Percentiles rank a stretch among this genome's conserved stretches.
Conservation (phyloP, 1,140 invertebrate species). For the Penaeus indicus region DNA sequence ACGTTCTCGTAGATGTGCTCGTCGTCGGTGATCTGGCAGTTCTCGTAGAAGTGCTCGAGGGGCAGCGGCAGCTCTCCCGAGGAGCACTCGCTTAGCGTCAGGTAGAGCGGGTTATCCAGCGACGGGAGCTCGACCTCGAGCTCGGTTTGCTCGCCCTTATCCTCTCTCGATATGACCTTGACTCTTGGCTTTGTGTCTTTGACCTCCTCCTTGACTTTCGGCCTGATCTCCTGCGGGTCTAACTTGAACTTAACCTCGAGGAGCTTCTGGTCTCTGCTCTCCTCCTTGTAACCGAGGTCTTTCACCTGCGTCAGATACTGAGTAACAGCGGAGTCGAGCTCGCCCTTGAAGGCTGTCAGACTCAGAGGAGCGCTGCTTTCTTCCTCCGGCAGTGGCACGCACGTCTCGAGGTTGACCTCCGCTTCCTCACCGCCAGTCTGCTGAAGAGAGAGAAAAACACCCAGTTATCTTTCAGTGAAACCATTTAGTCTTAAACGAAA, state of each 20-base stretch:
- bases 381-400: slow-evolving; percentile 35
- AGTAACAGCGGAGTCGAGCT: slow-evolving; percentile 63
- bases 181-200: slow-evolving; percentile 19
- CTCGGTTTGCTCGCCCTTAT: slow-evolving; percentile 43
- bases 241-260: slow-evolving; percentile 63
- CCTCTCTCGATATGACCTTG: slow-evolving; percentile 39
- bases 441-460: slow-evolving; percentile 13
- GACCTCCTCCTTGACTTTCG: slow-evolving; percentile 27
- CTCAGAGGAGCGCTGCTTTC: not conserved
- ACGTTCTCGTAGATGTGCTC: slow-evolving; percentile 66
- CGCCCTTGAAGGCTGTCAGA: slow-evolving; percentile 58
- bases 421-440: slow-evolving; percentile 32
- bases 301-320: slow-evolving; percentile 64
- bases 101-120: slow-evolving; percentile 52
- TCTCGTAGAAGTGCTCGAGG: slow-evolving; percentile 59
- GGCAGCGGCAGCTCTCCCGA: slow-evolving; percentile 22
- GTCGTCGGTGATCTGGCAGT: slow-evolving; percentile 54
- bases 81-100: slow-evolving; percentile 55
- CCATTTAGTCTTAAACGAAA: not conserved
- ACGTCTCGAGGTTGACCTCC: slow-evolving; percentile 31
- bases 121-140: slow-evolving; percentile 32
- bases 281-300: slow-evolving; percentile 59
- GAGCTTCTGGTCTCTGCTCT: slow-evolving; percentile 53
- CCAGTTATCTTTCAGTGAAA: not conserved
- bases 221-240: slow-evolving; percentile 46